phyloP scores from a whole-genome alignment of 2,888 invertebrate genomes.

The Tipula helvola region DNA sequence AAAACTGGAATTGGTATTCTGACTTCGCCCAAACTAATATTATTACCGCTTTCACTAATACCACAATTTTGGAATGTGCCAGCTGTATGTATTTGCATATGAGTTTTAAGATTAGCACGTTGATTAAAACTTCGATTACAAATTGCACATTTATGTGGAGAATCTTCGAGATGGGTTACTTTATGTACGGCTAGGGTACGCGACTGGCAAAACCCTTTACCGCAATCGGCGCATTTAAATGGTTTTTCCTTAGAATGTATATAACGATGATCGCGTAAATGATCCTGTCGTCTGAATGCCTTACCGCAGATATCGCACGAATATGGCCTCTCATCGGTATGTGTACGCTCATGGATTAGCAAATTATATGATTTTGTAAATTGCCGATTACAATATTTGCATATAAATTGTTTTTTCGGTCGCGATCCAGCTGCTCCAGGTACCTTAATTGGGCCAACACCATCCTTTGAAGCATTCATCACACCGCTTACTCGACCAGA shows the following conservation, averaged over 20 bases:
- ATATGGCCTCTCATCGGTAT: slow-evolving; percentile 93
- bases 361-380: slow-evolving; percentile 98
- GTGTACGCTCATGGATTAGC: slow-evolving; percentile 92
- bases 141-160: slow-evolving; percentile 83
- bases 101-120: slow-evolving; percentile 82
- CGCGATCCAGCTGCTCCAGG: slow-evolving; percentile 45
- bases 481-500: slow-evolving; percentile 27
- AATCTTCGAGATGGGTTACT: slow-evolving; percentile 86
- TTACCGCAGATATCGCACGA: slow-evolving; percentile 94
- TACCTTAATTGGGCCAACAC: slow-evolving; percentile 43
- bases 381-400: slow-evolving; percentile 92
- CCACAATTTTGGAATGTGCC: neutral
- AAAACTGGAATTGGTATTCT: slow-evolving; percentile 30
- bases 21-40: neutral
- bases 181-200: slow-evolving; percentile 92
- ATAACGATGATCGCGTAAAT: slow-evolving; percentile 84
- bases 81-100: slow-evolving; percentile 71
- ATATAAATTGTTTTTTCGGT: slow-evolving; percentile 83
- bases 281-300: slow-evolving; percentile 90
- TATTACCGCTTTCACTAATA: neutral
- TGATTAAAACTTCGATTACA: slow-evolving; percentile 86
- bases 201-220: slow-evolving; percentile 97
- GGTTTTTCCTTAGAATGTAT: slow-evolving; percentile 98
- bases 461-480: slow-evolving; percentile 34
- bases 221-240: slow-evolving; percentile 92